Conservation (phyloP, 1,140 invertebrate genomes). For the Euwallacea fornicatus region DNA sequence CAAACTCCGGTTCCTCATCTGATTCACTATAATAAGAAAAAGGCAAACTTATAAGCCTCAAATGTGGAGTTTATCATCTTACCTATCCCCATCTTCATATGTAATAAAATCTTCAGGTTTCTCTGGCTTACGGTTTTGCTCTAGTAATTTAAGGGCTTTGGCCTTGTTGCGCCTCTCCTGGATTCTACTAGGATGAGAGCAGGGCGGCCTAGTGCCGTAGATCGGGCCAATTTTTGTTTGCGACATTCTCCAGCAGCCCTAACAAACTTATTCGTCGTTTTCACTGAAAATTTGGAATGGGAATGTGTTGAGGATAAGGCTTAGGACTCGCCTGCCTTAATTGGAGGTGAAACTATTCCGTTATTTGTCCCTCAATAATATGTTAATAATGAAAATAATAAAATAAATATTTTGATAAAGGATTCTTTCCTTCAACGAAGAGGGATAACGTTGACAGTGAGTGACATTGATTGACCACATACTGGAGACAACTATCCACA, state of each 20-base stretch:
- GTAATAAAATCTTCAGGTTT: constrained; percentile 87
- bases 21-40: constrained; percentile 61
- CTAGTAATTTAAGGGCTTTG: constrained; percentile 62
- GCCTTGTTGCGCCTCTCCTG: constrained; percentile 72
- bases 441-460: no score
- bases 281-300: no score
- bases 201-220: constrained; percentile 71
- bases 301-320: no score
- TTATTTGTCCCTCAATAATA: no score
- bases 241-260: constrained; percentile 52
- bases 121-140: constrained; percentile 74
- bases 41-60: not conserved
- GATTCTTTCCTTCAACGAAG: no score
- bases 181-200: constrained; percentile 67
- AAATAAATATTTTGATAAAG: no score
- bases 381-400: no score
- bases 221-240: constrained; percentile 60
- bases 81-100: constrained; percentile 68
- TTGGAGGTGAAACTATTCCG: no score
- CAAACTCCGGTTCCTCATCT: constrained; percentile 72
- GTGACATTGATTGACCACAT: no score
- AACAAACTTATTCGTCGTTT: not conserved
- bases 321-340: no score
- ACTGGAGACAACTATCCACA: no score
- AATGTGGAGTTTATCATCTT: not conserved